Evolutionary conservation across 2,113 vertebrate genomes (phyloP).

Genomic region (western clawed frog (Xenopus tropicalis)): UCB_Xtro_10.0 CM004448.2:99308001-99308500

Average conservation of each 20-base stretch:
- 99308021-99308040: not conserved
- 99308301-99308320: not conserved
- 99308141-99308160: constrained; percentile 7
- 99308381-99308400: too few species aligned
- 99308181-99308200: constrained; percentile 9
- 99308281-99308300: constrained; percentile 5
- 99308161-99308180: constrained; percentile 4
- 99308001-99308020: not conserved
- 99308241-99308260: constrained; percentile 1
- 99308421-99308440: constrained; percentile 49
- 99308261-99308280: constrained; percentile 15
- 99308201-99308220: constrained; percentile 12
- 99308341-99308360: too few species aligned
- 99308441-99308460: too few species aligned
- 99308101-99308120: not conserved
- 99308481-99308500: too few species aligned
- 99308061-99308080: constrained; percentile 7
- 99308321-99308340: too few species aligned
- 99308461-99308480: too few species aligned
- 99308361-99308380: too few species aligned
- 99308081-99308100: not conserved
- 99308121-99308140: not conserved
- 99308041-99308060: not conserved
- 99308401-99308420: constrained; percentile 44
- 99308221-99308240: constrained; percentile 6